Conservation (phyloP, 1,140 invertebrate species). For the Gryllus bimaculatus region DNA sequence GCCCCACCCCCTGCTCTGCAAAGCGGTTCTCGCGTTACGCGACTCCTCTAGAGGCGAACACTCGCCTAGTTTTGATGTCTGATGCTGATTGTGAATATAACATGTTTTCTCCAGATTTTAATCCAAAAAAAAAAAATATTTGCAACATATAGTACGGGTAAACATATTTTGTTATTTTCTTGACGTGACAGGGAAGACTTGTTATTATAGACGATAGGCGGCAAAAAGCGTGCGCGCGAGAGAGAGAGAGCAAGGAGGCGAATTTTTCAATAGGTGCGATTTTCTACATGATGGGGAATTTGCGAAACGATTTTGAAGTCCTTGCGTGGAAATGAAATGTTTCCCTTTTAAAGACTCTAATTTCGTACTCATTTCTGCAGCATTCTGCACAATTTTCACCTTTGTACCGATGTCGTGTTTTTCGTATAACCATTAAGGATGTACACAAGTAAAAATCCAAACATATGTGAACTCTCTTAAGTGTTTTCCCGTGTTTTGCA, state of each 20-base stretch:
- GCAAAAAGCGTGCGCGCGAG: too few species aligned
- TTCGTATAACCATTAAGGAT: background rate
- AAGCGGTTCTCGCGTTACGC: too few species aligned
- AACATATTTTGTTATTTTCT: background rate
- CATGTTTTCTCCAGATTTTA: too few species aligned
- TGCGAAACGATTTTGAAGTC: background rate
- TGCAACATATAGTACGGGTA: background rate
- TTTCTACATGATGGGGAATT: background rate
- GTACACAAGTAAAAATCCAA: background rate
- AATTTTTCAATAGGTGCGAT: background rate
- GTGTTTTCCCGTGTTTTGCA: background rate
- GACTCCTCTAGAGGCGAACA: too few species aligned
- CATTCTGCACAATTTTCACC: background rate
- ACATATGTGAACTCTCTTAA: background rate
- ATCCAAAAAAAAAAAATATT: background rate
- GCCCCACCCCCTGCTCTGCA: too few species aligned
- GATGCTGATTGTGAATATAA: too few species aligned
- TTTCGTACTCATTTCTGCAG: background rate
- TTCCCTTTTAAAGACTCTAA: background rate
- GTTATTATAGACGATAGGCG: background rate
- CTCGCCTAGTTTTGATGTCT: too few species aligned
- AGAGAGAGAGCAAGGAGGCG: background rate
- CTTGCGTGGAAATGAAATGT: background rate
- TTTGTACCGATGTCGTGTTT: background rate
- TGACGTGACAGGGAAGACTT: background rate